Percentiles rank a stretch among this genome's conserved stretches.
phyloP scores from a whole-genome alignment of 2,113 vertebrate genomes.

The Ceyx melanurus region DNA sequence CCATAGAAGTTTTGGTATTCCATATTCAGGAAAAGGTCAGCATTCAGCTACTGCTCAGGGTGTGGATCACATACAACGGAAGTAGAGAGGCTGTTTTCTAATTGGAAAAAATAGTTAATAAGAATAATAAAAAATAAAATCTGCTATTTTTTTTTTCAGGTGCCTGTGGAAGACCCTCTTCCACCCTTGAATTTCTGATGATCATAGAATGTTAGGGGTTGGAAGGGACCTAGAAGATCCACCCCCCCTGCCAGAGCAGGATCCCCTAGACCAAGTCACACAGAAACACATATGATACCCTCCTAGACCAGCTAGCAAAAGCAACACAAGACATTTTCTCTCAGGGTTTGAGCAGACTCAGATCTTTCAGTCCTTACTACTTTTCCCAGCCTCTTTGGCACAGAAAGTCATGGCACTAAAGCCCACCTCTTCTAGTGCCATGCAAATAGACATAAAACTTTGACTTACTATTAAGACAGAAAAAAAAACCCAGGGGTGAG shows the following conservation, averaged over 20 bases:
- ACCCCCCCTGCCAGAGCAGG: no score
- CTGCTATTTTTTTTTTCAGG: no score
- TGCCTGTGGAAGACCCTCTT: background rate
- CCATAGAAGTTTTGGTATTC: background rate
- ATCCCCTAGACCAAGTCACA: no score
- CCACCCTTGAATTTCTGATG: no score
- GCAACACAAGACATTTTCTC: accelerated
- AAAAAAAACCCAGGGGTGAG: accelerated
- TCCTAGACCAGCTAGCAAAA: background rate
- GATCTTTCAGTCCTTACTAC: background rate
- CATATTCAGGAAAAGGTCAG: background rate
- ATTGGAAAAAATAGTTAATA: background rate
- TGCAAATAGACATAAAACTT: background rate
- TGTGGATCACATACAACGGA: accelerated
- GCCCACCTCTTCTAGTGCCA: background rate
- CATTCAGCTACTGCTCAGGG: accelerated
- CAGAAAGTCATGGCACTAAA: accelerated
- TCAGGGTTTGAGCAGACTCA: background rate
- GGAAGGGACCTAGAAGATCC: no score
- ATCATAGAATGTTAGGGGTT: no score
- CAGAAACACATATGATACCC: no score
- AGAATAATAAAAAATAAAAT: background rate
- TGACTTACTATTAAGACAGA: background rate
- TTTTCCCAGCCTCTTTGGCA: background rate
- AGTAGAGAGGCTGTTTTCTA: background rate